Conservation (phyloP, 2,888 invertebrate species). For the Anorthoa munda region DNA sequence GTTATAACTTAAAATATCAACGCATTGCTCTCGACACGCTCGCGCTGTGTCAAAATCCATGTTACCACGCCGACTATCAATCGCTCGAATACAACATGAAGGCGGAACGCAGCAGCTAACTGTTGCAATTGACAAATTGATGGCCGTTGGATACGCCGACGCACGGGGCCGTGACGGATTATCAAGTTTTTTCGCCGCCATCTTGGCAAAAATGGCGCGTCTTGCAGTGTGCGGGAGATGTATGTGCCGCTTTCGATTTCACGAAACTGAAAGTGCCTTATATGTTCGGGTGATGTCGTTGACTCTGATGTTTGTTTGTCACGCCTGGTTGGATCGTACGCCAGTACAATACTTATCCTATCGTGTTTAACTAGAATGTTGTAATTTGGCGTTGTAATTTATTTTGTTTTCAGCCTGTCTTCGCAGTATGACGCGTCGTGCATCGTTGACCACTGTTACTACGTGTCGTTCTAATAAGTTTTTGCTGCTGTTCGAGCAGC, state of each 20-base stretch:
- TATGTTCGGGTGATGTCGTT: slow-evolving; percentile 90
- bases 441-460: slow-evolving; percentile 75
- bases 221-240: slow-evolving; percentile 81
- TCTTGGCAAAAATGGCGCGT: slow-evolving; percentile 85
- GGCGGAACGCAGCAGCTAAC: slow-evolving; percentile 67
- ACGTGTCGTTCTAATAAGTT: slow-evolving; percentile 74
- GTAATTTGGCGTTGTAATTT: slow-evolving; percentile 84
- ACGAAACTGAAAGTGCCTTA: slow-evolving; percentile 89
- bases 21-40: slow-evolving; percentile 20
- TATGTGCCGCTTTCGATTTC: slow-evolving; percentile 88
- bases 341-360: slow-evolving; percentile 79
- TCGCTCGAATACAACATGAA: slow-evolving; percentile 62
- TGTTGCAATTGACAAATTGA: slow-evolving; percentile 82
- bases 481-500: slow-evolving; percentile 62
- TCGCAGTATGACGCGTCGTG: slow-evolving; percentile 74
- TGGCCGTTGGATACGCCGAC: slow-evolving; percentile 76
- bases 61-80: slow-evolving; percentile 35
- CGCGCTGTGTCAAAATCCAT: slow-evolving; percentile 37
- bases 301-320: slow-evolving; percentile 90
- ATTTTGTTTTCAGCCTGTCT: slow-evolving; percentile 83
- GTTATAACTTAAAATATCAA: slow-evolving; percentile 19
- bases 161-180: slow-evolving; percentile 83
- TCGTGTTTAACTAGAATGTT: slow-evolving; percentile 83
- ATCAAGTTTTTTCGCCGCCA: slow-evolving; percentile 84
- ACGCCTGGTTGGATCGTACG: slow-evolving; percentile 84